phyloP scores from a whole-genome alignment of 2,113 vertebrate species.

The Lucifuga dentata region DNA sequence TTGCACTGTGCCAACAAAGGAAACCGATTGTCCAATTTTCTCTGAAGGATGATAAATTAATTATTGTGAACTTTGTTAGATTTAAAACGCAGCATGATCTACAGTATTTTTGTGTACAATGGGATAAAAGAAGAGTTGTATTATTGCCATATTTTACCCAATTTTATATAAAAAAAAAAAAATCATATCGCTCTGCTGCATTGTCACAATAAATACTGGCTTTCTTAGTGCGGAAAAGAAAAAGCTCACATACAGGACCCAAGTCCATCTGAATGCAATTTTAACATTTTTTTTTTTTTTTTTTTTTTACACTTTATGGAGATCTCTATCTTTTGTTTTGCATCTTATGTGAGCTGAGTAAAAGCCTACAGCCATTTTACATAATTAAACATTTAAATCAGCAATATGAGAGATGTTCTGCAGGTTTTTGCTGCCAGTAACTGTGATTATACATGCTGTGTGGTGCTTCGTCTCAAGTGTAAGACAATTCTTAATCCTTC shows the following conservation, averaged over 20 bases:
- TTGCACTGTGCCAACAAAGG: no score
- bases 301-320: constrained; percentile 33
- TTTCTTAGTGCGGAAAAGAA: constrained; percentile 44
- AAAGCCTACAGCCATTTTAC: constrained; percentile 56
- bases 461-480: not conserved
- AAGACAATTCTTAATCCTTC: no score
- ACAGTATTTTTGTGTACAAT: constrained; percentile 19
- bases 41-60: not conserved
- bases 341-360: constrained; percentile 56
- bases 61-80: not conserved
- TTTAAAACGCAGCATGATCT: not conserved
- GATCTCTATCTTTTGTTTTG: constrained; percentile 57
- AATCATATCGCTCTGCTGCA: constrained; percentile 32
- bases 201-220: not conserved
- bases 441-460: constrained; percentile 42
- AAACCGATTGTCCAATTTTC: not conserved
- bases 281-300: no score
- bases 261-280: constrained; percentile 30
- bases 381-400: constrained; percentile 49
- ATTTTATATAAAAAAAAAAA: no score
- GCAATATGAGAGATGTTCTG: constrained; percentile 33
- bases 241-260: constrained; percentile 10
- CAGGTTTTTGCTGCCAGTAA: constrained; percentile 21
- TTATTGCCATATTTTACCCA: constrained; percentile 11
- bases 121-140: not conserved